Base-by-base conservation (phyloP, 2,113 vertebrate species). In the Thamnaconus septentrionalis region DNA sequence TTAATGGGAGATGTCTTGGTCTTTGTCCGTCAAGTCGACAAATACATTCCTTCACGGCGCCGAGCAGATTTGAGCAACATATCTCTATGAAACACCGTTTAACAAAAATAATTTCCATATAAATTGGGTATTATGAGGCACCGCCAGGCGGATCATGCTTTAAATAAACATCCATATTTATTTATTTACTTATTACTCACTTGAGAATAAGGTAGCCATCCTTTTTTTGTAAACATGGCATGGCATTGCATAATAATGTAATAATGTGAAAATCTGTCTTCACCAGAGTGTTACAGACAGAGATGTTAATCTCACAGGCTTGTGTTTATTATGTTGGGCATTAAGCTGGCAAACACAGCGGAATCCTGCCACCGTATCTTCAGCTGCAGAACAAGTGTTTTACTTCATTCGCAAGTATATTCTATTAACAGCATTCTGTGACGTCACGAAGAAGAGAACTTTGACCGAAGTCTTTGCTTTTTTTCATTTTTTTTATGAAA, bases 61-160 rank as follows among this genome's bases (percentile, higher is more conserved):
- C 39, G 56, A 57, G 44, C 57, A 73, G 44, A 75, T 31, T 31
- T 31, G 18, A 31, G 18, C 18, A 31, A 31, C 18, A 2, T 31
- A 31, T 31, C 18, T 31, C 18, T 31, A 31, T 31, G 2, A 31
- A 70, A 61, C 48, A 58, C 52, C 41, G 59, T 73, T 64, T 64
- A 69, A 61, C 41, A 73, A 64, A 76, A 50, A 53, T n/a, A 5
- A 66, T 84, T 81, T 76, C 59, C 78, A 81, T 81, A 68, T 73
- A 79, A 63, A 81, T 68, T 66, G 62, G 54, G 53, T 71, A 59
- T 67, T 61, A 56, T 61, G 47, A 43, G 18, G 5, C 41, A 48
- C 51, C 47, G 31, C 40, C 42, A 39, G 47, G 40, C 42, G 12
- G 52, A 54, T 64, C 51, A 54, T 52, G 10, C 18, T 31, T 31